Evolutionary conservation across 2,888 invertebrate species (phyloP).

Genomic region (Argynnis bischoffii): DNA sequence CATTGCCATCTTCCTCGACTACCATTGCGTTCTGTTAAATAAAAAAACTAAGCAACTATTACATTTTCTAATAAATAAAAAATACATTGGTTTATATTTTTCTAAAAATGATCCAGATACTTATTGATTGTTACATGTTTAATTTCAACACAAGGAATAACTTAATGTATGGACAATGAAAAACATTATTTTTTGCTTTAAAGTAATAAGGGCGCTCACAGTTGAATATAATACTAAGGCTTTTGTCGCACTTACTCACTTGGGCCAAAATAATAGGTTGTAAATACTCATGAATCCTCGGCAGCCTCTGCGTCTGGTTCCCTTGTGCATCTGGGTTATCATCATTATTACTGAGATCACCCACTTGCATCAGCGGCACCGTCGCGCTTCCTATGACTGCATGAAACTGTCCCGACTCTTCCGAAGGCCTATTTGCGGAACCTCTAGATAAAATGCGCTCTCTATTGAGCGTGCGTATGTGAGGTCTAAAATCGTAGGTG

Average conservation of each 20-base stretch:
- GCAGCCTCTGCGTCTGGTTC: slow-evolving; percentile 56
- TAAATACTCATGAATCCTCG: slow-evolving; percentile 72
- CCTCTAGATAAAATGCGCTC: slow-evolving; percentile 48
- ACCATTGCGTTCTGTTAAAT: slow-evolving; percentile 69
- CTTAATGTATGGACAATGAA: too few species aligned
- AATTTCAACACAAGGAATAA: too few species aligned
- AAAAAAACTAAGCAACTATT: neutral
- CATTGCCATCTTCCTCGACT: slow-evolving; percentile 70
- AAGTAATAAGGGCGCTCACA: too few species aligned
- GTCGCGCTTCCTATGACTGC: slow-evolving; percentile 62
- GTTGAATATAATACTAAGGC: neutral
- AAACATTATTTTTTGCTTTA: too few species aligned
- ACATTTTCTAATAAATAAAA: neutral
- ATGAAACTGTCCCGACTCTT: slow-evolving; percentile 55
- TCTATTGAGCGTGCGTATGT: slow-evolving; percentile 47
- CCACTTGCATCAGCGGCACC: slow-evolving; percentile 84
- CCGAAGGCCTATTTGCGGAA: slow-evolving; percentile 42
- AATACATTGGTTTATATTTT: neutral
- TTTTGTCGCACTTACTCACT: slow-evolving; percentile 50
- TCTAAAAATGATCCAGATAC: neutral
- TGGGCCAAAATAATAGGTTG: slow-evolving; percentile 78
- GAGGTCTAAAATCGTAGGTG: slow-evolving; percentile 51
- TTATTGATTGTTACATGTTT: too few species aligned
- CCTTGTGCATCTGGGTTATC: slow-evolving; percentile 49
- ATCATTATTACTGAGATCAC: slow-evolving; percentile 77